Evolutionary conservation across 2,888 invertebrate species (phyloP).

Genomic region (Neocrepidodera transversa): DNA sequence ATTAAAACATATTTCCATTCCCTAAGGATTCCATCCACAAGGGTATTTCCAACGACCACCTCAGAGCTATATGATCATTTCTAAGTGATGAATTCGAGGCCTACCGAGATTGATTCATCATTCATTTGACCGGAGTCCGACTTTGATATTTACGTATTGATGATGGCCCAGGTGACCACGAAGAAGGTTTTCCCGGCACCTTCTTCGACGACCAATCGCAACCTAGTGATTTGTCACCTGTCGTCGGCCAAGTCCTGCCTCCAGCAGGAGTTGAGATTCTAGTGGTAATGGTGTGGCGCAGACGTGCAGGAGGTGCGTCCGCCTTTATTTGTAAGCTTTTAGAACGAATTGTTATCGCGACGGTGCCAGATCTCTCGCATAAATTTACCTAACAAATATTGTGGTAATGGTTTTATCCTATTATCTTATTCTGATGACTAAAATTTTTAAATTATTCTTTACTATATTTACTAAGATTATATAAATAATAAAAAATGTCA

Average conservation of each 20-base stretch:
- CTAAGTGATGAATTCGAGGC: conserved; percentile 10
- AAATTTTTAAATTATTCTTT: no score
- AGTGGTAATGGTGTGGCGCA: conserved; percentile 56
- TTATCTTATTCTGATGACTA: no score
- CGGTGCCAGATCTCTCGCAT: neutral
- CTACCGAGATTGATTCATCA: conserved; percentile 20
- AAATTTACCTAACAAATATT: neutral
- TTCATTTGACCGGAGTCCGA: conserved; percentile 15
- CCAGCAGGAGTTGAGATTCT: conserved; percentile 53
- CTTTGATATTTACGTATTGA: conserved; percentile 47
- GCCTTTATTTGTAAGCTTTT: conserved; percentile 51
- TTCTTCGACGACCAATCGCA: conserved; percentile 54
- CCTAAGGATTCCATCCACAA: no score
- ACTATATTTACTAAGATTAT: no score
- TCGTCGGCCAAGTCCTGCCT: conserved; percentile 56
- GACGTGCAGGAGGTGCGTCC: conserved; percentile 52
- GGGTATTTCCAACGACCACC: no score
- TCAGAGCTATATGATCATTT: no score
- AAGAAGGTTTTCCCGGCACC: conserved; percentile 52
- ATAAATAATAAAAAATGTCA: no score
- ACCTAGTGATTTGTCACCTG: conserved; percentile 59
- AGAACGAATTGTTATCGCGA: neutral
- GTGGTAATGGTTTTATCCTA: no score
- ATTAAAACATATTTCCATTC: no score
- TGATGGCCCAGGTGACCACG: conserved; percentile 53